These are phyloP conservation scores for Dasypogon diadema DNA, from an alignment of 2,888 invertebrate genomes.

Conservation along the genomic window DNA sequence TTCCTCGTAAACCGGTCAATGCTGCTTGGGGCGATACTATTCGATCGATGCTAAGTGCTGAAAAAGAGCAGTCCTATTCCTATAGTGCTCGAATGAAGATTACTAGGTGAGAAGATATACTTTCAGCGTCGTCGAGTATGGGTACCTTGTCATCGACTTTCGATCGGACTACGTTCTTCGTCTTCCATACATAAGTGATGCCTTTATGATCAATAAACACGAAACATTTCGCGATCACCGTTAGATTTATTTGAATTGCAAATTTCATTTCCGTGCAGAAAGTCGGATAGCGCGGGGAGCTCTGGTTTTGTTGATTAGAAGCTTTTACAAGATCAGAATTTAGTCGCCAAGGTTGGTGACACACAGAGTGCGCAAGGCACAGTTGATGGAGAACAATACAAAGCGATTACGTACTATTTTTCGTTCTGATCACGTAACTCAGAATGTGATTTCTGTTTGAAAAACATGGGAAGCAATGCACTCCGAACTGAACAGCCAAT, in stretches of 20 bases:
- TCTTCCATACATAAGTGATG: background rate
- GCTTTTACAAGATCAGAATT: background rate
- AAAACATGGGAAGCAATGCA: background rate
- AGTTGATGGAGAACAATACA: background rate
- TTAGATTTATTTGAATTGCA: slow-evolving; percentile 43
- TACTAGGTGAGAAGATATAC: background rate
- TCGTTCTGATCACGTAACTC: slow-evolving; percentile 1
- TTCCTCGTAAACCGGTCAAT: slow-evolving; percentile 12
- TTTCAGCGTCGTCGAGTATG: background rate
- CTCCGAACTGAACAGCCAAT: background rate
- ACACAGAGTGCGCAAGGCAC: background rate
- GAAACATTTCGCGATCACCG: slow-evolving; percentile 22
- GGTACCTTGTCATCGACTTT: slow-evolving; percentile 28
- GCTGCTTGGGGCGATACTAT: background rate
- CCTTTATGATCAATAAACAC: slow-evolving; percentile 1
- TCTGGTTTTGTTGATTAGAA: background rate
- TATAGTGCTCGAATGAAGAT: background rate
- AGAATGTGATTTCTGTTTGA: background rate
- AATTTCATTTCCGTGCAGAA: slow-evolving; percentile 18
- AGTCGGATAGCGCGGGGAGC: background rate
- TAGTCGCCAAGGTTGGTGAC: background rate
- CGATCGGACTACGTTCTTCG: background rate
- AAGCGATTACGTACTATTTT: background rate
- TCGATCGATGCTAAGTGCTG: slow-evolving; percentile 7
- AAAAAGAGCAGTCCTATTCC: background rate